Evolutionary conservation across 2,888 invertebrate species (phyloP).

Genomic region (Drosophila infuscata): DNA sequence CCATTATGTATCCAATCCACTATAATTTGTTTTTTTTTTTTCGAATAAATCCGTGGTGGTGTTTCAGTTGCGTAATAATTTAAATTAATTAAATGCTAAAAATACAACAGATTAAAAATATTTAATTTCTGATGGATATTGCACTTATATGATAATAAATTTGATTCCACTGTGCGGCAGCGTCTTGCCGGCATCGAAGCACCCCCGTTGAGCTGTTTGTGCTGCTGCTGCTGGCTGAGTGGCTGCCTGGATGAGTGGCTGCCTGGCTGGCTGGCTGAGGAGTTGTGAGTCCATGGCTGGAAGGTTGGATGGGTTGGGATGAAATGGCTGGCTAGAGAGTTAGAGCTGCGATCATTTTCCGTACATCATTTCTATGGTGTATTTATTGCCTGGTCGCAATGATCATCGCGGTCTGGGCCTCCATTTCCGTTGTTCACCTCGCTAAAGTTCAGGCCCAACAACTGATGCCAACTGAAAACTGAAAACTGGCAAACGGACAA

Average conservation of each 20-base stretch:
- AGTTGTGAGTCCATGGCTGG: conserved; percentile 41
- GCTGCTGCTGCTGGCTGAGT: conserved; percentile 46
- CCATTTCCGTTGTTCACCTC: conserved; percentile 69
- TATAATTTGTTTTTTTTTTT: background rate
- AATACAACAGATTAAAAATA: conserved; percentile 8
- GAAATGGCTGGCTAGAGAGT: conserved; percentile 52
- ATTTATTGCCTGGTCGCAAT: conserved; percentile 76
- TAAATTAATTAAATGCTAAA: conserved; percentile 1
- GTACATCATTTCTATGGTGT: conserved; percentile 80
- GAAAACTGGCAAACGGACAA: conserved; percentile 16
- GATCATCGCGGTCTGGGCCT: conserved; percentile 68
- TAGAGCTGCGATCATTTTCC: conserved; percentile 75
- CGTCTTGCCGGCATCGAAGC: conserved; percentile 55
- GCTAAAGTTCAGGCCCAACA: conserved; percentile 61
- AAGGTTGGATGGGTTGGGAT: conserved; percentile 15
- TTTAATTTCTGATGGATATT: conserved; percentile 6
- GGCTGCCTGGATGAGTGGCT: conserved; percentile 49
- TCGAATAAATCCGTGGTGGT: background rate
- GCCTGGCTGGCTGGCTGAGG: conserved; percentile 55
- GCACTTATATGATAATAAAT: conserved; percentile 21
- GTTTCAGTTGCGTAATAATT: background rate
- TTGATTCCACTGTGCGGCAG: conserved; percentile 65
- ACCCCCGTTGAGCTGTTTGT: conserved; percentile 75
- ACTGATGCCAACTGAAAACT: conserved; percentile 25
- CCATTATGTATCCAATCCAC: background rate